A percentile compares a stretch with the other conserved stretches of the same genome.
Conservation (phyloP, 2,888 invertebrate species). For the Patella caerulea region DNA sequence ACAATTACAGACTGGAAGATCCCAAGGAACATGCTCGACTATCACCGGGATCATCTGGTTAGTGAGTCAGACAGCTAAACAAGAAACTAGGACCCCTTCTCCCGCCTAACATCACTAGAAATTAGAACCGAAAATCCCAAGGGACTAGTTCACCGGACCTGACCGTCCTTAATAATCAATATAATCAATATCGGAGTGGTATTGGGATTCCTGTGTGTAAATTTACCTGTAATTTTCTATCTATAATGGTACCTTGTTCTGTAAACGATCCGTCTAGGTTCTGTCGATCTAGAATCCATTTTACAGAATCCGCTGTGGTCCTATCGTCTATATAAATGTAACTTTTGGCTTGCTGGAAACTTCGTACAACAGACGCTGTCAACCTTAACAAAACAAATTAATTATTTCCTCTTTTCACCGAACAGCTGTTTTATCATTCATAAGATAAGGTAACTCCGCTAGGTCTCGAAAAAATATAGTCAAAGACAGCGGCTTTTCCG, state of each 20-base stretch:
- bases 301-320: conserved; percentile 37
- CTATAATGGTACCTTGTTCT: conserved; percentile 52
- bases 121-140: no score
- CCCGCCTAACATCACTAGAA: no score
- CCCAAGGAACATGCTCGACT: no score
- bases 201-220: background rate
- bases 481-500: background rate
- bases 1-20: no score
- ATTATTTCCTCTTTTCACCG: background rate
- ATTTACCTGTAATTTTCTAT: conserved; percentile 54
- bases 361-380: conserved; percentile 51
- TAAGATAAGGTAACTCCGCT: background rate
- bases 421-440: background rate
- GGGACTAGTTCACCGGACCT: no score
- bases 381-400: conserved; percentile 37
- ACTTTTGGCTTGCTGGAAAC: conserved; percentile 49
- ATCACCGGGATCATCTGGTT: no score
- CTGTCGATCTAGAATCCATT: conserved; percentile 75
- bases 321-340: conserved; percentile 79
- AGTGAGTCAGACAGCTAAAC: no score
- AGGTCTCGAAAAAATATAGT: no score
- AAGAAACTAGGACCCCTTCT: no score
- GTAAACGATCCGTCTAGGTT: conserved; percentile 46
- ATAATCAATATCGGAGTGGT: no score
- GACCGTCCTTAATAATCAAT: no score